These are phyloP conservation scores for Podiceps cristatus DNA, from an alignment of 2,113 vertebrate genomes.

Conservation along the genomic window DNA sequence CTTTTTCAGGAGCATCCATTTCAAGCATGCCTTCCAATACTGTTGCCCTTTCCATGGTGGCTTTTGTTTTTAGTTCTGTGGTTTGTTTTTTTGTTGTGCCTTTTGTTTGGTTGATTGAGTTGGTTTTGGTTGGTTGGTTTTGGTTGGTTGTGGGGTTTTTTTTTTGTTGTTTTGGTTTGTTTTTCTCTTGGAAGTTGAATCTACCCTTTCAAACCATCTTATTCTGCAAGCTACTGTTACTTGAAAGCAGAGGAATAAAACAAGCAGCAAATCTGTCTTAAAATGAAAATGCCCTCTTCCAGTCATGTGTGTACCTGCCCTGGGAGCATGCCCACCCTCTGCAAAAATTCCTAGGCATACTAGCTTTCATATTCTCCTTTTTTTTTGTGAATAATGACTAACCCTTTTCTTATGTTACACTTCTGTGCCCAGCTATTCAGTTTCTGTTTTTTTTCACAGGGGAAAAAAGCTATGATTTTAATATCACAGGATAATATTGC, in stretches of 20 bases:
- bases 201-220: neutral
- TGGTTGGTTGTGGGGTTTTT: neutral
- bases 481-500: neutral
- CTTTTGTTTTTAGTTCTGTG: neutral
- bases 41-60: neutral
- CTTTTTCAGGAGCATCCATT: neutral
- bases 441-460: constrained; percentile 26
- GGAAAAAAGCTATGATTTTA: constrained; percentile 2
- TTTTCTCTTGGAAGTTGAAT: neutral
- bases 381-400: constrained; percentile 41
- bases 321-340: neutral
- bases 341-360: neutral
- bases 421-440: constrained; percentile 24
- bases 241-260: constrained; percentile 17
- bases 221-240: neutral
- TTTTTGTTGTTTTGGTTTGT: neutral
- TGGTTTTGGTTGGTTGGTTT: too few species aligned
- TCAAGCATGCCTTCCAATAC: neutral
- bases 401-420: constrained; percentile 19
- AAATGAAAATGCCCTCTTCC: constrained; percentile 5
- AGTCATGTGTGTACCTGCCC: neutral
- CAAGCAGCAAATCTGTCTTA: neutral
- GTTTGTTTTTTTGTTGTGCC: too few species aligned
- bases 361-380: constrained; percentile 22
- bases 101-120: too few species aligned